Percentiles rank a stretch among this genome's conserved stretches.
Conservation (phyloP, 2,888 invertebrate genomes). For the Drosophila ochracea region DNA sequence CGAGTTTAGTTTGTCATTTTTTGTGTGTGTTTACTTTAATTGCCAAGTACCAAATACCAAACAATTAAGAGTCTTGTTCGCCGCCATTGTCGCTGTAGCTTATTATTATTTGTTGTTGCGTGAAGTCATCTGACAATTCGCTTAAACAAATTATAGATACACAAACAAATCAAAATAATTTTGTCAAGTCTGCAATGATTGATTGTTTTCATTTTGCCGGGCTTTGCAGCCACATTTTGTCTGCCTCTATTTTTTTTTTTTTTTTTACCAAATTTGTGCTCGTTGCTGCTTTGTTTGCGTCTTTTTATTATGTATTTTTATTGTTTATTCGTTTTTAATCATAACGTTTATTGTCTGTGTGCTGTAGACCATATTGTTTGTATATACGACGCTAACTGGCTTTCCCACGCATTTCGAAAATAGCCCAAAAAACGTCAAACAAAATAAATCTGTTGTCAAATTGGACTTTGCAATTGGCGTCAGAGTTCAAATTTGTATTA, state of each 20-base stretch:
- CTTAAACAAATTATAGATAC: slow-evolving; percentile 64
- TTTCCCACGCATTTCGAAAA: slow-evolving; percentile 69
- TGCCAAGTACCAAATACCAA: slow-evolving; percentile 50
- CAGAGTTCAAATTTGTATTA: slow-evolving; percentile 17
- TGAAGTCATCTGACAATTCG: slow-evolving; percentile 73
- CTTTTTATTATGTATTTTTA: slow-evolving; percentile 56
- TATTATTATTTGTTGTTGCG: slow-evolving; percentile 42
- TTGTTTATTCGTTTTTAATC: slow-evolving; percentile 77
- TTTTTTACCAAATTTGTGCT: slow-evolving; percentile 45
- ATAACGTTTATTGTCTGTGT: slow-evolving; percentile 71
- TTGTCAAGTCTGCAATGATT: slow-evolving; percentile 63
- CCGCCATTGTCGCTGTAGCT: slow-evolving; percentile 26
- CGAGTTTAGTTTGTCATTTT: slow-evolving; percentile 37
- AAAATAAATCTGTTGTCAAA: slow-evolving; percentile 21
- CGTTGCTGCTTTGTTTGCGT: slow-evolving; percentile 34
- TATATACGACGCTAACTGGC: slow-evolving; percentile 36
- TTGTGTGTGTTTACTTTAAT: slow-evolving; percentile 44
- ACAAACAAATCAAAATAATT: slow-evolving; percentile 61
- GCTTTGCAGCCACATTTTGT: slow-evolving; percentile 29
- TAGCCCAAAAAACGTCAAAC: slow-evolving; percentile 32
- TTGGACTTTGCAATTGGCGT: slow-evolving; percentile 53
- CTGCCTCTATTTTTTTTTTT: slow-evolving; percentile 15
- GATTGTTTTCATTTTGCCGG: slow-evolving; percentile 47
- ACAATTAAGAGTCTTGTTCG: slow-evolving; percentile 62
- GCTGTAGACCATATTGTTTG: slow-evolving; percentile 56